Evolutionary conservation across 2,888 invertebrate genomes (phyloP), one percentile per base, ranked within the genome.

Genomic region (Dendrolimus pini): DNA sequence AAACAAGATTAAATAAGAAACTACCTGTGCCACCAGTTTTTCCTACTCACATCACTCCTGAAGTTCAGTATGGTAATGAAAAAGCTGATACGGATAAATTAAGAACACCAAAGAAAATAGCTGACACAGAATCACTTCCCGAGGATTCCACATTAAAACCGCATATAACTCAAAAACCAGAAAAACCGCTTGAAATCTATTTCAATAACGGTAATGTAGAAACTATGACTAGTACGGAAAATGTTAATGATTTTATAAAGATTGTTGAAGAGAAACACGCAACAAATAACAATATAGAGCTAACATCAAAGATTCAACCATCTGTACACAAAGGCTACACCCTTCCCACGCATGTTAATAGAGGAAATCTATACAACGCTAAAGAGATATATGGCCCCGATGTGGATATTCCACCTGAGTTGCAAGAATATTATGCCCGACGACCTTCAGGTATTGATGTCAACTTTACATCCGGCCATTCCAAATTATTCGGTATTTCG

Each of bases 401-500:
- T 47, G 68, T 69, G 0, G 68, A 70, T n/a, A 58, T 73, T 14
- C 73, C 77, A 2, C 63, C 71, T 56, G 80, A 82, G 61, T 62
- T 74, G 9, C 73, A 76, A 66, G 80, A 82, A 59, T 76, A 67
- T 65, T 78, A 78, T 56, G 66, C 59, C 9, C 74, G 64, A 6
- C 75, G 66, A 7, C 68, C 73, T 7, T 57, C 61, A 41, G 72
- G 69, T 41, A 61, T 66, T 8, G 74, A 80, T 52, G 66, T 78
- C 41, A 83, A 80, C 62, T 93, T 93, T 66, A 93, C 93, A 7
- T 93, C 93, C 54, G 93, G 93, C 53, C 93, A 93, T 77, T 93
- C 93, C 59, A 93, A 93, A 62, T 84, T 92, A 61, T 93, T 93
- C 65, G 93, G 93, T 58, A 86, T 93, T 61, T 92, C 93, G 57